A percentile compares a stretch with the other conserved stretches of the same genome.
Conservation (phyloP, 2,797 vertebrate genomes). For the Jordanella pulchra region DNA sequence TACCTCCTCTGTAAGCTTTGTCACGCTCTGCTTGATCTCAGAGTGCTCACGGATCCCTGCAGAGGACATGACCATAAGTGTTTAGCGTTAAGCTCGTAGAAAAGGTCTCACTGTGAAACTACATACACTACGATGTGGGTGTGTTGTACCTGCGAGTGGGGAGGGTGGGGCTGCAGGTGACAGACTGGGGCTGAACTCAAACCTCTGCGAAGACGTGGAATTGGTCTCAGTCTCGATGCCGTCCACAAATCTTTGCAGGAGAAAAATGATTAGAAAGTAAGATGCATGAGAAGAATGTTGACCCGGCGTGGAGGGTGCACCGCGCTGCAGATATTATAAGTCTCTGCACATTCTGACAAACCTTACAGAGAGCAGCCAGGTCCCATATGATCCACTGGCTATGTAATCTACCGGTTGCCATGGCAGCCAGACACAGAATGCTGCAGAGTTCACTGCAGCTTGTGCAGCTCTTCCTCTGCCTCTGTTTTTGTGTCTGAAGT, state of each 20-base stretch:
- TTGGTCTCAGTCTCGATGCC: conserved; percentile 83
- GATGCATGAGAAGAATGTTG: conserved; percentile 7
- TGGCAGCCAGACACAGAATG: conserved; percentile 67
- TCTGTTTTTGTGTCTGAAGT: neutral
- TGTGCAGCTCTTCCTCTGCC: conserved; percentile 11
- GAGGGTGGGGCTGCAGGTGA: conserved; percentile 63
- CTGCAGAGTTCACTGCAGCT: conserved; percentile 35
- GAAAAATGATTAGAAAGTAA: conserved; percentile 12
- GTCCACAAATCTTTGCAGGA: conserved; percentile 79
- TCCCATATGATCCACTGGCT: conserved; percentile 27
- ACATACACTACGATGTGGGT: neutral
- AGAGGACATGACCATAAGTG: conserved; percentile 26
- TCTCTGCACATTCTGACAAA: conserved; percentile 21
- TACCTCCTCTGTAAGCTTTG: conserved; percentile 71
- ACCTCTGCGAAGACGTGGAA: conserved; percentile 74
- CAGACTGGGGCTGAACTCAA: conserved; percentile 80
- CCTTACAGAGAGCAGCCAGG: conserved; percentile 12
- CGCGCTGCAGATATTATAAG: neutral
- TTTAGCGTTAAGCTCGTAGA: neutral
- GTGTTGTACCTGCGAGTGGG: conserved; percentile 58
- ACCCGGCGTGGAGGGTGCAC: neutral
- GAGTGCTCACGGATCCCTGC: conserved; percentile 62
- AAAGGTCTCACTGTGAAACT: neutral
- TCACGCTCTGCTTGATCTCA: conserved; percentile 74
- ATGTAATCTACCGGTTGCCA: conserved; percentile 64